A percentile compares a stretch with the other conserved stretches of the same genome.
Evolutionary conservation across 2,113 vertebrate species (phyloP).

Genomic region (Mus spicilegus): DNA sequence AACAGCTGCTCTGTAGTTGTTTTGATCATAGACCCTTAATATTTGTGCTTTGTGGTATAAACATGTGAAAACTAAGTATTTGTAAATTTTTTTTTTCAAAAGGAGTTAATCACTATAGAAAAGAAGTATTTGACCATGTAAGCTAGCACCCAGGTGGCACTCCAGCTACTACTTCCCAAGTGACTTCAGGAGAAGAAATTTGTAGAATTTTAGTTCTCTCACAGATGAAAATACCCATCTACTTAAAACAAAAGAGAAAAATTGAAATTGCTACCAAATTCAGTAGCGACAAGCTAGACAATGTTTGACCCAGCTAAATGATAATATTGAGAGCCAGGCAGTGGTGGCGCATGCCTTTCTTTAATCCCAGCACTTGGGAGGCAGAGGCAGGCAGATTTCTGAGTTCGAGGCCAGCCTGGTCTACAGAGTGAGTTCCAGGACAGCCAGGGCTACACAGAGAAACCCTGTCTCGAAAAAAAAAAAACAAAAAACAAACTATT

Average conservation of each 20-base stretch:
- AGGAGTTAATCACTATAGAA: not conserved
- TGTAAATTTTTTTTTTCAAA: not conserved
- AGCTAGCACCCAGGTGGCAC: not conserved
- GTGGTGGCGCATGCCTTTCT: too few species aligned
- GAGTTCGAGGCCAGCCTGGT: too few species aligned
- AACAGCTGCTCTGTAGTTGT: not conserved
- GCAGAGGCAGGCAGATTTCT: too few species aligned
- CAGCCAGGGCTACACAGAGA: too few species aligned
- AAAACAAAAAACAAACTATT: not conserved
- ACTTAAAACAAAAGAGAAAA: constrained; percentile 50
- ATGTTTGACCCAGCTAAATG: constrained; percentile 1
- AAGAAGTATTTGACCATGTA: not conserved
- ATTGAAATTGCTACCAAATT: constrained; percentile 20
- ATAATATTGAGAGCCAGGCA: not conserved
- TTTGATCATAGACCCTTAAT: not conserved
- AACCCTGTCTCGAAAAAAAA: too few species aligned
- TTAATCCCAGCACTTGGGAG: too few species aligned
- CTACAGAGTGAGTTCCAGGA: too few species aligned
- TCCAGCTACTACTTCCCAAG: constrained; percentile 19
- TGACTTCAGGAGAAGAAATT: constrained; percentile 40
- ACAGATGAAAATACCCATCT: constrained; percentile 44
- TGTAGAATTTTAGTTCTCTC: constrained; percentile 38
- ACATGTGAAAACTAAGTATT: not conserved
- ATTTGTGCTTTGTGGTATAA: not conserved
- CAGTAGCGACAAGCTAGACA: constrained; percentile 30